These are phyloP conservation scores for Tyrannus savana DNA, from an alignment of 2,113 vertebrate genomes.

Conservation along the genomic window DNA sequence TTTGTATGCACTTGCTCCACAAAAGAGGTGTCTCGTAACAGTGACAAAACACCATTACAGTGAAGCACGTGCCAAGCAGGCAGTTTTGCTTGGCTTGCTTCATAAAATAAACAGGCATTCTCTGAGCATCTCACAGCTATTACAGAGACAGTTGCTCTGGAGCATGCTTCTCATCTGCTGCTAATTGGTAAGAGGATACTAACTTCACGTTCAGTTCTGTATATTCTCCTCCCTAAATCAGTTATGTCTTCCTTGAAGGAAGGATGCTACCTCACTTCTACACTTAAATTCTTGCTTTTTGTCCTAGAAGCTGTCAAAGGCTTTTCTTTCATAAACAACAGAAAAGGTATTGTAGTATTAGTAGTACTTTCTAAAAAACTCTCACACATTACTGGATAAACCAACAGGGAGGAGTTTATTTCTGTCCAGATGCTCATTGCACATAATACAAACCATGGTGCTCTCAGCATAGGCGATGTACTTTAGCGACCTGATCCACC, in stretches of 20 bases:
- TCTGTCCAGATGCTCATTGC: neutral
- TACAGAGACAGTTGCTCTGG: neutral
- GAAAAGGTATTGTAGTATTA: neutral
- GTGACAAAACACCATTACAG: neutral
- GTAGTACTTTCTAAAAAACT: neutral
- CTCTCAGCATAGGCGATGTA: neutral
- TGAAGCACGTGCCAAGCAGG: neutral
- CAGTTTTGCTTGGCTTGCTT: neutral
- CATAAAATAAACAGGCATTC: neutral
- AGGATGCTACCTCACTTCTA: neutral
- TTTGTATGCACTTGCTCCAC: neutral
- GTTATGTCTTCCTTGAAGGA: neutral
- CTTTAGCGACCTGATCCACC: neutral
- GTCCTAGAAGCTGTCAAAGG: neutral
- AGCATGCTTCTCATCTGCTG: neutral
- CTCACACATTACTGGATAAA: neutral
- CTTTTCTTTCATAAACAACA: neutral
- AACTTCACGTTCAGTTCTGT: neutral
- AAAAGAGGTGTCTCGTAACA: neutral
- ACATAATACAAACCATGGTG: accelerated
- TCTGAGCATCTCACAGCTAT: neutral
- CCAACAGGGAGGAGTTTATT: neutral
- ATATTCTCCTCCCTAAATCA: neutral
- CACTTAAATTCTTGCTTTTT: neutral
- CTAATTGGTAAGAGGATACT: neutral